Base-by-base conservation (phyloP, 30 jellyfish, hydroid and myxozoan genomes). In the Aurelia sp. region DNA sequence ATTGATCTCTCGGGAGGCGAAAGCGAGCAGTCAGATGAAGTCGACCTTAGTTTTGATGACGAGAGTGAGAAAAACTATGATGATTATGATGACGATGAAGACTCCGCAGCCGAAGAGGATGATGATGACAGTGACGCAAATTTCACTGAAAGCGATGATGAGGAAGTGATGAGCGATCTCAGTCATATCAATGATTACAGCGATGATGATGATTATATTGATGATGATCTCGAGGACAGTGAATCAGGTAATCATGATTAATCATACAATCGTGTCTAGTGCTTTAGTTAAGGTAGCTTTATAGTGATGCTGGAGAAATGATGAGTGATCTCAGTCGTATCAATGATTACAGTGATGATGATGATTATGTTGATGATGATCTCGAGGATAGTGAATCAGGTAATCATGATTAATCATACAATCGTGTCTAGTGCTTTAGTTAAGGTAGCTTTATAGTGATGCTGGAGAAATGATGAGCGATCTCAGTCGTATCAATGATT, bases 11-110 rank as follows among this genome's bases (percentile, higher is more conserved):
- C 85, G 35, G 80, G 50, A 33, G 92, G 92, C 17, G 86, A 81
- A 31, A 51, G 68, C 31, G 51, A 53, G 12, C 86, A 82, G 33
- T 82, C 92, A 7, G 86, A 82, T 3, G 80, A 53, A 11, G 86
- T 60, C 72, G 92, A 59, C 3, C 19, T 85, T 76, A 60, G 88
- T 60, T 85, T 85, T 47, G 94, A 84, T 3, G 76, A 76, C 76
- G 91, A 76, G 24, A 65, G 72, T 40, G 62, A 70, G 20, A 35
- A 51, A 20, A 58, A 33, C 66, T 72, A 63, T 38, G 96, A 87
- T 76, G 96, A 67, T 87, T 72, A 76, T 76, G 96, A 76, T 87
- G 76, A 67, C 17, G 96, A 87, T 66, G 96, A 76, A 60, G 96
- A 87, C 67, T 72, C 86, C 17, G 96, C 86, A 19, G 96, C 86